Percentiles rank a stretch among this genome's conserved stretches.
These are phyloP conservation scores for Leucophenga montana DNA, from an alignment of 2,888 invertebrate species.

Conservation along the genomic window DNA sequence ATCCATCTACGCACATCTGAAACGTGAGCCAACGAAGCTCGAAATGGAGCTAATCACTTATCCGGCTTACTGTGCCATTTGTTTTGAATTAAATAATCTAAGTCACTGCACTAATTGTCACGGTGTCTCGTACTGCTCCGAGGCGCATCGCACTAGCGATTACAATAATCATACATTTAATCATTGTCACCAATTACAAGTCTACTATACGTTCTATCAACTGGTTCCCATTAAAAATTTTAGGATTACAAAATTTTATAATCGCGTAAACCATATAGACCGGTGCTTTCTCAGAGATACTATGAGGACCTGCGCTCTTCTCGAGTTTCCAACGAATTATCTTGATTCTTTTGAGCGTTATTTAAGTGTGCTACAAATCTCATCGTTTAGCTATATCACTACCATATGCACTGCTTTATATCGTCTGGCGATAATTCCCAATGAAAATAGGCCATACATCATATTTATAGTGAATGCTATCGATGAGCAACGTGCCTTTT, in stretches of 20 bases:
- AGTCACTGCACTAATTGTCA: conserved; percentile 52
- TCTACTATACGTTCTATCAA: conserved; percentile 60
- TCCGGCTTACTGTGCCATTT: conserved; percentile 59
- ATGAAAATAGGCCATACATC: conserved; percentile 35
- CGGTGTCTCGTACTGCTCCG: conserved; percentile 60
- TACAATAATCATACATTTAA: conserved; percentile 45
- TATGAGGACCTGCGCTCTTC: conserved; percentile 45
- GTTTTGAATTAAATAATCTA: conserved; percentile 48
- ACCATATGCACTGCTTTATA: conserved; percentile 55
- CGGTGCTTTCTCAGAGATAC: conserved; percentile 48
- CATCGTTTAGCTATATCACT: conserved; percentile 65
- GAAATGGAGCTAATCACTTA: conserved; percentile 62
- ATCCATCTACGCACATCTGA: conserved; percentile 44
- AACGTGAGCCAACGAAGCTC: conserved; percentile 48
- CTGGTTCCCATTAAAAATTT: conserved; percentile 21
- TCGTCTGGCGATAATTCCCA: conserved; percentile 35
- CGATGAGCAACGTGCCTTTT: conserved; percentile 53
- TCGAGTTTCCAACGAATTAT: conserved; percentile 42
- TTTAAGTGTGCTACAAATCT: conserved; percentile 54
- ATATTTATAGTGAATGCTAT: conserved; percentile 60
- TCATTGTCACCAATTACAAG: conserved; percentile 54
- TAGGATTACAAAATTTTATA: conserved; percentile 29
- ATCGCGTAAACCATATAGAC: conserved; percentile 34
- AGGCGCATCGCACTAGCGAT: conserved; percentile 50
- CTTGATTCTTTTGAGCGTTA: conserved; percentile 47